phyloP scores from a whole-genome alignment of 2,888 invertebrate species.

The Dryadula phaetusa region DNA sequence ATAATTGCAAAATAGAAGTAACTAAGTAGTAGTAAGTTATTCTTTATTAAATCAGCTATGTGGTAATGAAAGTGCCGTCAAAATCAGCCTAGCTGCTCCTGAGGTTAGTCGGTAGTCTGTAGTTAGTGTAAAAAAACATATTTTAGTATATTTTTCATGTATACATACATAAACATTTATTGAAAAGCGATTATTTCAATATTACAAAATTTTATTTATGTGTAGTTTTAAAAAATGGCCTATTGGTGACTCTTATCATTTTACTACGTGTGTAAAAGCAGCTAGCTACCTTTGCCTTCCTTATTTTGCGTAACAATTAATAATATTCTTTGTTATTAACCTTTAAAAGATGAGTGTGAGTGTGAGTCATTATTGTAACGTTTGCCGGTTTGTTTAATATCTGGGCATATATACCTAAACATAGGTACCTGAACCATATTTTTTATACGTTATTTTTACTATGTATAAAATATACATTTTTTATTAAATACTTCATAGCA shows the following conservation, averaged over 20 bases:
- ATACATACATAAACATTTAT: no score
- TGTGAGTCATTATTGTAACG: conserved; percentile 11
- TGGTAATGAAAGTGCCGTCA: no score
- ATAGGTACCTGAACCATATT: background rate
- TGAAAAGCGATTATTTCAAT: no score
- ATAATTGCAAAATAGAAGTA: no score
- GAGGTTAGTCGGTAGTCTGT: no score
- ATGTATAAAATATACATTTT: background rate
- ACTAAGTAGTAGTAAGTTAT: no score
- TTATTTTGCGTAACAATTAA: background rate
- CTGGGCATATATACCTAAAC: background rate
- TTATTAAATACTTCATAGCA: background rate
- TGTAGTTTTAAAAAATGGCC: no score
- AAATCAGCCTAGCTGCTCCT: no score
- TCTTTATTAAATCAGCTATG: no score
- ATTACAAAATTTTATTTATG: no score
- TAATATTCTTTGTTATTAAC: background rate
- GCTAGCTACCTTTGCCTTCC: background rate
- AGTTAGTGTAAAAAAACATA: no score
- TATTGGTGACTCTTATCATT: background rate
- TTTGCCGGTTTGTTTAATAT: background rate
- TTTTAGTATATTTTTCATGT: no score
- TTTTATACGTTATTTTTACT: background rate
- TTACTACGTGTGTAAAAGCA: background rate
- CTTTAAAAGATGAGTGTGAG: conserved; percentile 6